A percentile compares a stretch with the other conserved stretches of the same genome.
phyloP scores from a whole-genome alignment of 2,888 invertebrate genomes.

The Drosophila nr. perissopoda region DNA sequence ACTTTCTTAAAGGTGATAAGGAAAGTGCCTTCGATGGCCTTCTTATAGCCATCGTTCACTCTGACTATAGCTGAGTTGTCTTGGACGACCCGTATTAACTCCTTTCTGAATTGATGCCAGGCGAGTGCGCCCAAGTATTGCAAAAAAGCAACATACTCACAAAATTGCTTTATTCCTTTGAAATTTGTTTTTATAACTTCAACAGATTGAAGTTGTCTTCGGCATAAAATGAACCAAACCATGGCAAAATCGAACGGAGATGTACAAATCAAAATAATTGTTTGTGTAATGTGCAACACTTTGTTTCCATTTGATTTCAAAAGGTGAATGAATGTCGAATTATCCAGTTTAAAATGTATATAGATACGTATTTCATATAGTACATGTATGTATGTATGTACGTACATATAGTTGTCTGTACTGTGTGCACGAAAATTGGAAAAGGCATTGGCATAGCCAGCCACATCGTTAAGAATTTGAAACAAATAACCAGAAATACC shows the following conservation, averaged over 20 bases:
- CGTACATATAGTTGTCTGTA: constrained; percentile 8
- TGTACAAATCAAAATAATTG: background rate
- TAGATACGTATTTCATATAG: constrained; percentile 25
- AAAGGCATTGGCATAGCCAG: constrained; percentile 16
- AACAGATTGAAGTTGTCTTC: constrained; percentile 13
- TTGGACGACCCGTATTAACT: constrained; percentile 24
- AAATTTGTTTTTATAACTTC: background rate
- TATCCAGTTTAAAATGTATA: constrained; percentile 22
- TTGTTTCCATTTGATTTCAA: constrained; percentile 6
- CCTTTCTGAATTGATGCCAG: constrained; percentile 27
- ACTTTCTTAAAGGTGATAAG: constrained; percentile 56
- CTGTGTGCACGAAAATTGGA: constrained; percentile 20
- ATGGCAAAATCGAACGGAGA: background rate
- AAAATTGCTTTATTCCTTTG: constrained; percentile 10
- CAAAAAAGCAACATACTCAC: background rate
- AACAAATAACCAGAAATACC: constrained; percentile 10
- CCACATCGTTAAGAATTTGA: constrained; percentile 7
- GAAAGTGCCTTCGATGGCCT: constrained; percentile 60
- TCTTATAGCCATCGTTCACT: constrained; percentile 47
- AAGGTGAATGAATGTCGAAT: constrained; percentile 22
- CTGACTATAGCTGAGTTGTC: constrained; percentile 37
- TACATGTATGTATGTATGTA: constrained; percentile 33
- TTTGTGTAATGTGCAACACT: constrained; percentile 12
- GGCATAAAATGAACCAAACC: background rate
- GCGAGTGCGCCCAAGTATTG: constrained; percentile 11